phyloP scores from a whole-genome alignment of 2,888 invertebrate species.

The Anaspis maculata region DNA sequence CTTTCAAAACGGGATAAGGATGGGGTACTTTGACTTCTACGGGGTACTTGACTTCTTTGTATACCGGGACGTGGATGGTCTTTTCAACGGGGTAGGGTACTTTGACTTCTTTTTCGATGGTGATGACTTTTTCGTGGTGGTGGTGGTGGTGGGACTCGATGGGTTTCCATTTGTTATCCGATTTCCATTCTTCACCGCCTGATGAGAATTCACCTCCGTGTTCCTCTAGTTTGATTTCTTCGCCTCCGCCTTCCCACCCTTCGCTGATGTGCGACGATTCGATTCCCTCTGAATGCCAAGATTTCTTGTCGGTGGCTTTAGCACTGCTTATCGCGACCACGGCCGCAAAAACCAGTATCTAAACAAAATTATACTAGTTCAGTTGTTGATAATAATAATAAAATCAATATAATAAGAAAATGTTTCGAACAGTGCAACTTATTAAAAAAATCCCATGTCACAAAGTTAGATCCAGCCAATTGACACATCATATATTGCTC shows the following conservation, averaged over 20 bases:
- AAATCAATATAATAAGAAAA: no score
- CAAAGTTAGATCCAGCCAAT: no score
- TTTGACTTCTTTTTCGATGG: slow-evolving; percentile 59
- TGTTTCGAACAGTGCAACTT: no score
- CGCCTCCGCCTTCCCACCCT: background rate
- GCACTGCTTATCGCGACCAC: no score
- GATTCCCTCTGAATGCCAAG: background rate
- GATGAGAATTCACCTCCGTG: background rate
- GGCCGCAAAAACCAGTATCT: no score
- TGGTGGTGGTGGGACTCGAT: slow-evolving; percentile 1
- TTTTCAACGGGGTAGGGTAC: slow-evolving; percentile 60
- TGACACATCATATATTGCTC: no score
- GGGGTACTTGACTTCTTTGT: slow-evolving; percentile 53
- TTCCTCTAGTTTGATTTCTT: slow-evolving; percentile 1
- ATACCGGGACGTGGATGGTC: slow-evolving; percentile 54
- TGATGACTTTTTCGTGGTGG: slow-evolving; percentile 20
- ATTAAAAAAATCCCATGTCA: no score
- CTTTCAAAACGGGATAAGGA: slow-evolving; percentile 12
- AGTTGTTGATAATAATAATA: no score
- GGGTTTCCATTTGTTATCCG: background rate
- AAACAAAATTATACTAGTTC: no score
- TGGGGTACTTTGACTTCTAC: slow-evolving; percentile 50
- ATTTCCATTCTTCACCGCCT: slow-evolving; percentile 3
- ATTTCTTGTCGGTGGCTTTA: no score
- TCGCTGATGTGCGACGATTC: background rate